Base-by-base conservation (phyloP, 2,888 invertebrate genomes). In the Cancer borealis region DNA sequence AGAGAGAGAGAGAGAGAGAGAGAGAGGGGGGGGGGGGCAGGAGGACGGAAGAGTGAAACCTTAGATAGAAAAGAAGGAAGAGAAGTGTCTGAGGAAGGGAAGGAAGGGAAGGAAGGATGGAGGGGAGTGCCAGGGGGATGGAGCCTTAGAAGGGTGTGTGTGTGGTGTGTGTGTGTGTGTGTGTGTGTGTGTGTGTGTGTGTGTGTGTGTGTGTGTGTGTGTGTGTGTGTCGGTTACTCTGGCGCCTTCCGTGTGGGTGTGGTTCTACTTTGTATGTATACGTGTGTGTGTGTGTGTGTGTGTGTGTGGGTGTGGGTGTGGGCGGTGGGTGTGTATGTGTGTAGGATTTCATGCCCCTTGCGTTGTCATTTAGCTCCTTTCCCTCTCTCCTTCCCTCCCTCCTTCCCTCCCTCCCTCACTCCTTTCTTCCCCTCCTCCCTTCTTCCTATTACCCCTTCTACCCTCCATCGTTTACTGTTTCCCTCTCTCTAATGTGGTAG, bases 161-260 rank as follows among this genome's bases (percentile, higher is more conserved):
- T 60, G 66, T 54, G 2, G 66, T 66, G 17, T 10, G 66, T 5
- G n/a, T 1, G n/a, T 14, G 66, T 14, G 17, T 49, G 5, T 5
- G 6, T 66, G 10, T 66, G 17, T 66, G 66, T n/a, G 17, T 14
- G 66, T 66, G 66, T 66, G 66, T 66, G 60, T 60, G 60, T 60
- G 60, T 66, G 60, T 66, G 66, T 66, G 66, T 66, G 66, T 66
- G 66, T 66, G 66, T 66, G 66, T 66, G 66, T 66, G 66, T 66
- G n/a, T 66, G 66, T 54, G 54, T 54, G 54, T 54, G 17, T 54
- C 54, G 54, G 21, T 66, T 21, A 66, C 66, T 21, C 66, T n/a
- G 66, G 6, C n/a, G 21, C 66, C 66, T 66, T 66, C n/a, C 66
- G 21, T 66, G 21, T 66, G 66, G 66, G 66, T 66, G 66, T 66